These are phyloP conservation scores for Nycticebus coucang DNA, from an alignment of 2,113 vertebrate species.

Conservation along the genomic window DNA sequence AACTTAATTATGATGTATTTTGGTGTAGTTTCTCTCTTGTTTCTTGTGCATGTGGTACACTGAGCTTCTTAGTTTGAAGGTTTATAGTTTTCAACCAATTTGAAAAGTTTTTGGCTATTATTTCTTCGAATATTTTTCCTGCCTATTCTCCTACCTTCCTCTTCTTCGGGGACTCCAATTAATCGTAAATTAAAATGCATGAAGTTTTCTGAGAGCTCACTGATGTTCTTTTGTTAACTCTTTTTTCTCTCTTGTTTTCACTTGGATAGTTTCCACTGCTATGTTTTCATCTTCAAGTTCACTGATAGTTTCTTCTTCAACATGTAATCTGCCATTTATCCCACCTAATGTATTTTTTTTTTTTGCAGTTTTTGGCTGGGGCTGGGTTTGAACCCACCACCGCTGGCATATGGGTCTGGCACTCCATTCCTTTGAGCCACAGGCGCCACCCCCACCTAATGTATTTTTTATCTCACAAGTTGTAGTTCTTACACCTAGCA, in stretches of 20 bases:
- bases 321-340: neutral
- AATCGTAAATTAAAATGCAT: neutral
- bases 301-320: neutral
- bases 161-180: neutral
- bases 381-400: too few species aligned
- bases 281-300: neutral
- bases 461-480: neutral
- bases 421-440: too few species aligned
- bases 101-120: neutral
- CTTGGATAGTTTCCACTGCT: neutral
- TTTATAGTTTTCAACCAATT: too few species aligned
- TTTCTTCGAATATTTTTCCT: neutral
- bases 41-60: neutral
- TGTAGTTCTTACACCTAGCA: neutral
- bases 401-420: too few species aligned
- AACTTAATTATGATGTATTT: neutral
- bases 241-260: neutral
- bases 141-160: neutral
- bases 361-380: too few species aligned
- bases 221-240: neutral
- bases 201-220: neutral
- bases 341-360: neutral
- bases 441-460: too few species aligned
- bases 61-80: neutral
- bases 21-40: neutral